A percentile compares a stretch with the other conserved stretches of the same genome.
These are phyloP conservation scores for Pilophorus perplexus DNA, from an alignment of 2,888 invertebrate species.

Conservation along the genomic window DNA sequence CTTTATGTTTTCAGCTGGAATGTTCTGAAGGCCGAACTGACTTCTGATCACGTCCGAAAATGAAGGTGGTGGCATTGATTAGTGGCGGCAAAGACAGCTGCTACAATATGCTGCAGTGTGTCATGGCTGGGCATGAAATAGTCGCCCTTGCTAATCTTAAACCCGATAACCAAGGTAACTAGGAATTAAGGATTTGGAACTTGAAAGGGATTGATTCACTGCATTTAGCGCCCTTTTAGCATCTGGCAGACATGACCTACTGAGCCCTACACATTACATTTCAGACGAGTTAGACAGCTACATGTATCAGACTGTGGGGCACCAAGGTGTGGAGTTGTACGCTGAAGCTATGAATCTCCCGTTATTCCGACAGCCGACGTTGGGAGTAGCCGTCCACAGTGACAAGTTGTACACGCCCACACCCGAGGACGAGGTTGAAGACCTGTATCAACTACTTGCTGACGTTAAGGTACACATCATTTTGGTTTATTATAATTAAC, in stretches of 20 bases:
- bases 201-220: constrained; percentile 10
- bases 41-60: too few species aligned
- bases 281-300: constrained; percentile 91
- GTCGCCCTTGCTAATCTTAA: constrained; percentile 94
- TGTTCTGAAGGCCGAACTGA: neutral
- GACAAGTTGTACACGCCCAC: constrained; percentile 77
- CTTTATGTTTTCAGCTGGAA: neutral
- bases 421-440: constrained; percentile 94
- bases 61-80: constrained; percentile 84
- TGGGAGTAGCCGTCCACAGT: constrained; percentile 77
- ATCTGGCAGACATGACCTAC: too few species aligned
- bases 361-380: constrained; percentile 78
- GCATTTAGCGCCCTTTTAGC: too few species aligned
- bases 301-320: constrained; percentile 99
- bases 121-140: constrained; percentile 90
- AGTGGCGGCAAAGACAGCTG: constrained; percentile 99
- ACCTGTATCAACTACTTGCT: constrained; percentile 78
- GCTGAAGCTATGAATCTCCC: constrained; percentile 93
- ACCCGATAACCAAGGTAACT: constrained; percentile 75
- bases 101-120: constrained; percentile 98
- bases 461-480: constrained; percentile 72
- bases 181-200: too few species aligned
- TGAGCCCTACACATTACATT: too few species aligned
- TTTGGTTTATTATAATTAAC: neutral
- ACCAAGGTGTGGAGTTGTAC: constrained; percentile 87